These are phyloP conservation scores for Mantis religiosa DNA, from an alignment of 2,888 invertebrate species.

Conservation along the genomic window DNA sequence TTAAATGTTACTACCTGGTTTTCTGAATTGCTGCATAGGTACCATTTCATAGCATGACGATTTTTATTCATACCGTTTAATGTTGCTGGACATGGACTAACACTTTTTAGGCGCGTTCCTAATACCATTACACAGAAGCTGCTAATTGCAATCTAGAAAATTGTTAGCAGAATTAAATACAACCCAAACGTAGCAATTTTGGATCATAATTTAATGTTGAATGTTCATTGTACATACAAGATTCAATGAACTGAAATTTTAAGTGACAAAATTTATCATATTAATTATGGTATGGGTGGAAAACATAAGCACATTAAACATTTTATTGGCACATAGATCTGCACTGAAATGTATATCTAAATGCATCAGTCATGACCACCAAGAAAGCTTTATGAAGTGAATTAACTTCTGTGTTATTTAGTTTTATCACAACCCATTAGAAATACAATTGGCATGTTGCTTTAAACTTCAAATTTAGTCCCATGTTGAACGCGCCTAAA, in stretches of 20 bases:
- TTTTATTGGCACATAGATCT: background rate
- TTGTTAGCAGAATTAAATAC: background rate
- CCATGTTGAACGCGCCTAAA: background rate
- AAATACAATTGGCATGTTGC: background rate
- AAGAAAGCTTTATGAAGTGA: background rate
- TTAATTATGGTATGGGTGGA: too few relatives aligned
- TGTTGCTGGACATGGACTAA: background rate
- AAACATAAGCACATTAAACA: background rate
- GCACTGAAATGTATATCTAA: background rate
- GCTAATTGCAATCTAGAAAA: background rate
- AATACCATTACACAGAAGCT: background rate
- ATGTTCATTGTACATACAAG: too few relatives aligned
- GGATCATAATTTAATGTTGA: background rate
- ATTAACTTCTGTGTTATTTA: background rate
- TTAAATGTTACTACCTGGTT: background rate
- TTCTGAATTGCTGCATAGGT: background rate
- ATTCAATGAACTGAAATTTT: too few relatives aligned
- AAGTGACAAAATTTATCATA: too few relatives aligned
- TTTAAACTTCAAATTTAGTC: background rate
- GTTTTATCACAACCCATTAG: background rate
- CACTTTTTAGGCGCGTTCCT: background rate
- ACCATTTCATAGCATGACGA: background rate
- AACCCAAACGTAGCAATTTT: background rate
- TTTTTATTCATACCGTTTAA: background rate
- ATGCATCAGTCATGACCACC: background rate